A percentile compares a stretch with the other conserved stretches of the same genome.
These are phyloP conservation scores for Ambastaia sidthimunki DNA, from an alignment of 2,797 vertebrate genomes.

Conservation along the genomic window DNA sequence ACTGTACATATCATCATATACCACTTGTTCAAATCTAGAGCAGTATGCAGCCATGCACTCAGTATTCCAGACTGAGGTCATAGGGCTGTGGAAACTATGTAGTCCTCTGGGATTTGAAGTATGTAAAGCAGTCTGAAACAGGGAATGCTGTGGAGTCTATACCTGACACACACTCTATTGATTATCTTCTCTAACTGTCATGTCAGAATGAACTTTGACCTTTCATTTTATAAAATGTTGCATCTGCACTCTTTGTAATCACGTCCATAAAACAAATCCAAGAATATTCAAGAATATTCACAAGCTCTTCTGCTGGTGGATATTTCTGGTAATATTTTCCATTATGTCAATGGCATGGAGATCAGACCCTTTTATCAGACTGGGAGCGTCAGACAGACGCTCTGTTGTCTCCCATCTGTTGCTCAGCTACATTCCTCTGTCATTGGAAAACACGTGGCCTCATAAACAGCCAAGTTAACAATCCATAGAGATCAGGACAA, in stretches of 20 bases:
- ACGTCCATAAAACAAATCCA: too few relatives aligned
- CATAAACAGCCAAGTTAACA: constrained; percentile 50
- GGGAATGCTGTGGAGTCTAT: too few relatives aligned
- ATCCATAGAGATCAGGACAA: constrained; percentile 55
- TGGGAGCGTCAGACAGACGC: constrained; percentile 25
- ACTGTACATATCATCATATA: neutral
- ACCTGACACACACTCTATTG: too few relatives aligned
- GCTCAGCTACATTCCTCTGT: constrained; percentile 63
- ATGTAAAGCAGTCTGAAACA: constrained; percentile 17
- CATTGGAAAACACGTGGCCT: constrained; percentile 41
- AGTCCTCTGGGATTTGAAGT: constrained; percentile 24
- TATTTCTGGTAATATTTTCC: constrained; percentile 44
- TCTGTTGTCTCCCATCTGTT: constrained; percentile 44
- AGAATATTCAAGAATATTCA: constrained; percentile 16
- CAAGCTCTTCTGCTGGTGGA: constrained; percentile 15
- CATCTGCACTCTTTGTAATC: too few relatives aligned
- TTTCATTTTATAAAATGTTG: too few relatives aligned
- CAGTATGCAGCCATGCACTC: neutral
- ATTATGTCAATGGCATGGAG: constrained; percentile 40
- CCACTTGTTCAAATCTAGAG: neutral
- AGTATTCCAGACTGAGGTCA: neutral
- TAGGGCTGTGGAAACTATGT: constrained; percentile 43
- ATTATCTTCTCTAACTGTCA: too few relatives aligned
- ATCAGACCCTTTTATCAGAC: constrained; percentile 24
- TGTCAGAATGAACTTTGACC: too few relatives aligned